phyloP scores from a whole-genome alignment of 2,888 invertebrate genomes.

The Leucophenga maculata region DNA sequence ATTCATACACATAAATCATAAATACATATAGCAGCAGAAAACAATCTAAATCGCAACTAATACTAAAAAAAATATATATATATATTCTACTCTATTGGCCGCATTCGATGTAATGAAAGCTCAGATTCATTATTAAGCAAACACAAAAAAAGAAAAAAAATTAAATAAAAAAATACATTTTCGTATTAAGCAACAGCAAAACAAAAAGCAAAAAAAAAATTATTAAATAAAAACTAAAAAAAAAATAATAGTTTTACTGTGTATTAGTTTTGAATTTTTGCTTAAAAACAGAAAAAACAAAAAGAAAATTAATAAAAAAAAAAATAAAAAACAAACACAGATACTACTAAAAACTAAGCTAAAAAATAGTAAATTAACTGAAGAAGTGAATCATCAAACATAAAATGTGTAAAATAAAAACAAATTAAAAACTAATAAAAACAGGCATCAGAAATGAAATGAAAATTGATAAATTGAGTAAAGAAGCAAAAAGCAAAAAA shows the following conservation, averaged over 20 bases:
- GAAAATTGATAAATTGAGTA: constrained; percentile 1
- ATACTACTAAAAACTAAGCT: constrained; percentile 28
- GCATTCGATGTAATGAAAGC: too few relatives aligned
- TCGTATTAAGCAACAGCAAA: constrained; percentile 27
- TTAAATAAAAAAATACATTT: constrained; percentile 32
- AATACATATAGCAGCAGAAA: background rate
- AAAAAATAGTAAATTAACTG: constrained; percentile 21
- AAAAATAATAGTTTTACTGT: constrained; percentile 47
- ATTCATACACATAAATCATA: constrained; percentile 16
- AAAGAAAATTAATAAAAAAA: constrained; percentile 31
- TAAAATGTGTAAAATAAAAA: constrained; percentile 6
- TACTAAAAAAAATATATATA: too few relatives aligned
- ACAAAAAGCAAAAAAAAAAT: constrained; percentile 31
- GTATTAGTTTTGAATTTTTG: constrained; percentile 47
- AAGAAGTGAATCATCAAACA: constrained; percentile 21
- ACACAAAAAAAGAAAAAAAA: background rate
- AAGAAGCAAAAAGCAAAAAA: constrained; percentile 28
- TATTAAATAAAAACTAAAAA: constrained; percentile 25
- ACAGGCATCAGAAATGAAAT: constrained; percentile 19
- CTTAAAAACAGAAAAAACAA: background rate
- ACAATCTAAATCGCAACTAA: too few relatives aligned
- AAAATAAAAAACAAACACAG: constrained; percentile 35
- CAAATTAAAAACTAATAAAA: background rate
- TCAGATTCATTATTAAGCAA: too few relatives aligned
- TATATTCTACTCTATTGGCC: too few relatives aligned